Percentiles rank a stretch among this genome's conserved stretches.
Conservation (phyloP, 2,797 vertebrate genomes). For the Oryzias sinensis region DNA sequence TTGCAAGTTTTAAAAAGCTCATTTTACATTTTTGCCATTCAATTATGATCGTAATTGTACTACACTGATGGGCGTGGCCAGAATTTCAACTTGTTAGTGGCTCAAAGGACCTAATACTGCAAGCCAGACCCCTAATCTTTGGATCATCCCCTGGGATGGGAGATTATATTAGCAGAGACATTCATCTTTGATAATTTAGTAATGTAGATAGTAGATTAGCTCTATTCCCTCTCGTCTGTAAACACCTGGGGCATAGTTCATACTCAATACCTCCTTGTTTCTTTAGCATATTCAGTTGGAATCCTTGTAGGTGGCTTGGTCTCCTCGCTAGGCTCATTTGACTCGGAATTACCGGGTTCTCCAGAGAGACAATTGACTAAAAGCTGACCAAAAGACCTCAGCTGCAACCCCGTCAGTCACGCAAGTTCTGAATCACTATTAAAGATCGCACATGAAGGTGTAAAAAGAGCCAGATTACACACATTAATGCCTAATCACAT, state of each 20-base stretch:
- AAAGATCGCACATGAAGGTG: conserved; percentile 56
- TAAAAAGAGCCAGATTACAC: conserved; percentile 52
- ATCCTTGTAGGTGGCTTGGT: conserved; percentile 63
- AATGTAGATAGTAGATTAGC: conserved; percentile 78
- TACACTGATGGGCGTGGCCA: conserved; percentile 44
- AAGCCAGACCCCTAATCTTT: conserved; percentile 71
- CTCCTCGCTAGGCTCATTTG: conserved; percentile 57
- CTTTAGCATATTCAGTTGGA: conserved; percentile 44
- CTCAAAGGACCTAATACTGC: conserved; percentile 56
- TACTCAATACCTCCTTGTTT: conserved; percentile 67
- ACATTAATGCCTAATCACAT: conserved; percentile 65
- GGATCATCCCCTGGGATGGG: conserved; percentile 69
- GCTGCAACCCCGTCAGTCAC: conserved; percentile 2
- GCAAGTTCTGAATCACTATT: conserved; percentile 22
- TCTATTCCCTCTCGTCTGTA: conserved; percentile 71
- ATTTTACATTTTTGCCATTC: too few relatives aligned
- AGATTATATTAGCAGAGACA: conserved; percentile 78
- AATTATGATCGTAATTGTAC: conserved; percentile 24
- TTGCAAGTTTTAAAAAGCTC: too few relatives aligned
- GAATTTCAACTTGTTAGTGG: conserved; percentile 65
- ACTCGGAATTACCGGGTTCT: conserved; percentile 59
- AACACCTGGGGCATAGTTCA: conserved; percentile 64
- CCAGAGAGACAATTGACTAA: conserved; percentile 40
- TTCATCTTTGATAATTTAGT: conserved; percentile 81
- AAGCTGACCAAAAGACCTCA: conserved; percentile 57